Conservation (phyloP, 1,140 invertebrate genomes). For the Hetaerina americana region DNA sequence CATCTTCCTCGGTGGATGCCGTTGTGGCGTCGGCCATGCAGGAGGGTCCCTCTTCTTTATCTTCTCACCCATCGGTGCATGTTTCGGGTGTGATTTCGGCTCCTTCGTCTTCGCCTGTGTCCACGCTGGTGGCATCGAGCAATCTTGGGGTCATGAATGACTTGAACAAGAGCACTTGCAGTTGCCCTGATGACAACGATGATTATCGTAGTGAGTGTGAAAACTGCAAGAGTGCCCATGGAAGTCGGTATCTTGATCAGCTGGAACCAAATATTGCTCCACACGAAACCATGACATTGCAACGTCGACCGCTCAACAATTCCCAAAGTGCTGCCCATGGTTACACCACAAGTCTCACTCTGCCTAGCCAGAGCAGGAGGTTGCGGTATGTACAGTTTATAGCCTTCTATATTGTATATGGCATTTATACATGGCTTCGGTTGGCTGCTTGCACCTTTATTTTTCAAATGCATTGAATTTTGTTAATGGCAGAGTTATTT, state of each 20-base stretch:
- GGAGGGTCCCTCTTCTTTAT: background rate
- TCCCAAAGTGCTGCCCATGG: slow-evolving; percentile 29
- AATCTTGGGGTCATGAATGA: slow-evolving; percentile 12
- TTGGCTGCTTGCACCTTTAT: no score
- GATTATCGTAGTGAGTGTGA: slow-evolving; percentile 70
- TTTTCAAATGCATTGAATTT: no score
- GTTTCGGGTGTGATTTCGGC: background rate
- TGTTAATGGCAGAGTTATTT: no score
- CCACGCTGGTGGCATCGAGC: background rate
- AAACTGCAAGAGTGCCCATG: slow-evolving; percentile 55
- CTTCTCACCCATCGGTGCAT: background rate
- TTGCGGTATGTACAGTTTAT: background rate
- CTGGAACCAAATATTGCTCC: slow-evolving; percentile 39
- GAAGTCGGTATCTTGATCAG: slow-evolving; percentile 46
- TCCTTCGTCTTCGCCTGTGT: background rate
- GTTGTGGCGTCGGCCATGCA: background rate
- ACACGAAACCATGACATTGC: slow-evolving; percentile 56
- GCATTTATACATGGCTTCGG: no score
- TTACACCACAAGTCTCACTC: slow-evolving; percentile 50
- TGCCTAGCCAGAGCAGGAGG: slow-evolving; percentile 37
- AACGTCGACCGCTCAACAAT: slow-evolving; percentile 40
- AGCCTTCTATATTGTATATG: no score
- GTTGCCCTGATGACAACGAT: slow-evolving; percentile 44
- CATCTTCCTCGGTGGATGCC: slow-evolving; percentile 8
- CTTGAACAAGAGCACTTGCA: slow-evolving; percentile 23